Evolutionary conservation across 92 coral and sea anemone species (phyloP), one percentile per base, ranked within the genome.

Genomic region (Porites lobata): DNA sequence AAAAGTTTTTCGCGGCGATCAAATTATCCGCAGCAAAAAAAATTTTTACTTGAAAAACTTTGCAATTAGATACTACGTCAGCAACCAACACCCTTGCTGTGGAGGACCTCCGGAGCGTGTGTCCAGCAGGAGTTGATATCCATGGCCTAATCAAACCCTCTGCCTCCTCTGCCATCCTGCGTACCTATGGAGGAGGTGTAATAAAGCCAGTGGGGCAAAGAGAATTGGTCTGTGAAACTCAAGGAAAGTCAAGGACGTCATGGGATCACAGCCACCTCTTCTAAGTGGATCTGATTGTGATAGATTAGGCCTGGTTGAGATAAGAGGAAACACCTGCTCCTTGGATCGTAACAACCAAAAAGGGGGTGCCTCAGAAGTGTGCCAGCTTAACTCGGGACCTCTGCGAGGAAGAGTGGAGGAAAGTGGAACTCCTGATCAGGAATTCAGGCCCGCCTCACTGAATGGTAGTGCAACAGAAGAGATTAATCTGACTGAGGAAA

Each of bases 21-120:
- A 84, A 84, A 84, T 84, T 84, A 43, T 72, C 83, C 15, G 72
- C 72, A 26, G 61, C 61, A 3, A 11, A 5, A 21, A 78, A 9
- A 1, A 0, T 7, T 64, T 63, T 63, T 32, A 61, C 59, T 32
- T 78, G 73, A 73, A 64, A 63, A 32, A 63, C 58, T 14, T 22
- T 84, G 26, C 68, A 58, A 52, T 66, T 65, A 6, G 76, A 81
- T 26, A 81, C 76, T 17, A 66, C 75, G 10, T 81, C 86, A 38
- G 68, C 80, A 74, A 50, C 88, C 81, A 84, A 84, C 20, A 75
- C 81, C 7, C 81, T 84, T 11, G 88, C 76, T 38, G 50, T 75
- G 71, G 79, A 84, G 1, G 74, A 64, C 29, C 81, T 74, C 71
- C 22, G 59, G 80, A n/a, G 15, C 20, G 32, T 78, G 82, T 59